Evolutionary conservation across 2,797 vertebrate genomes (phyloP), one percentile per base, ranked within the genome.

Genomic region (Helostoma temminkii): DNA sequence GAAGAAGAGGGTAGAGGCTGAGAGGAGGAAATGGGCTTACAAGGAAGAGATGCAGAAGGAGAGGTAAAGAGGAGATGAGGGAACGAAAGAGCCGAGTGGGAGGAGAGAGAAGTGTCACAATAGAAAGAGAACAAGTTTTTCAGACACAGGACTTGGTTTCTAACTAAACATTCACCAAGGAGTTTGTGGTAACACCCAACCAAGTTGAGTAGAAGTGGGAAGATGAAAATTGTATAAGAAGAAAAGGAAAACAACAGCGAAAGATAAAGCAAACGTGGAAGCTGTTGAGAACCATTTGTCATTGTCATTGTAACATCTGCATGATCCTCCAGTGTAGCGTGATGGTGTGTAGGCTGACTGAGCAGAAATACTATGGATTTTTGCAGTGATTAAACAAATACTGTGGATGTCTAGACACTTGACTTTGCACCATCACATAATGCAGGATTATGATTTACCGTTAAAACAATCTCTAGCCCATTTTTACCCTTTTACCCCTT

Each of bases 341-440:
- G 79, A 72, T 74, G 57, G 26, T 69, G 59, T 74, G 80, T 66
- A 64, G 79, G 80, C 88, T 85, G 83, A 88, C 64, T 5, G 63
- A 56, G 73, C 74, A 79, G 69, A 81, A 83, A 86, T 21, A 65
- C 49, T 67, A 71, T 71, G 72, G 81, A 83, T 89, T 79, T 77
- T 47, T 58, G 46, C 65, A 61, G 60, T 47, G 74, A 82, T 87
- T 75, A 77, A 76, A 83, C 41, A 63, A 71, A 78, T 76, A 52
- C 21, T 3, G 26, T 69, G 67, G 46, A 60, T 0, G 46, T 80
- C 52, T 52, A 77, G 78, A 77, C 61, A 11, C 18, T 37, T 22
- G 36, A 37, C 36, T 70, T 66, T 49, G 24, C 49, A 58, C 43
- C 49, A 28, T 70, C 55, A 37, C 52, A 50, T 36, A 48, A 53